Evolutionary conservation across 2,888 invertebrate genomes (phyloP), one percentile per base, ranked within the genome.

Genomic region (Monochamus alternatus): DNA sequence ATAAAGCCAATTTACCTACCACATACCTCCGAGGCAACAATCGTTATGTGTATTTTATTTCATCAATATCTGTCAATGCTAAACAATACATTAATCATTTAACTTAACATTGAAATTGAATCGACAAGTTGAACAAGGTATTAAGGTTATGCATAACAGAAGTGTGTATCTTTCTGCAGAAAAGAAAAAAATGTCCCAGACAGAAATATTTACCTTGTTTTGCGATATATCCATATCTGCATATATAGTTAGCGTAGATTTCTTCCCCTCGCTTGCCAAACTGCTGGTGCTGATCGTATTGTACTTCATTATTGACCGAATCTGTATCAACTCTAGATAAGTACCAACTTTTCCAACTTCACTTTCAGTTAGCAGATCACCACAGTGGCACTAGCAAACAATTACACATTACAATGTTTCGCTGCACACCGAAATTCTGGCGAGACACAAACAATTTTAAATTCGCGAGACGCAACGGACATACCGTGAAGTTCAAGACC

Each of bases 171-270:
- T 69, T 51, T 66, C 71, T 67, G 22, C 55, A 65, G 14, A 4
- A 38, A 62, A 9, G 47, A 9, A 12, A 47, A 55, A 55, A 55
- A 51, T 10, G 38, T 43, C 9, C 44, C 62, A 62, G 31, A 58
- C 32, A 55, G 9, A 31, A 55, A 12, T 65, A 70, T 74, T 85
- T 87, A 92, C 92, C 90, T 92, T 92, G 87, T 92, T 91, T 85
- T 90, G 84, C 77, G 90, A 86, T 84, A 91, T 91, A 82, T 89
- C 89, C 85, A 91, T 89, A 84, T 92, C 91, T 77, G 92, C 91
- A 84, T 92, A 92, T 82, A 93, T 92, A 83, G 93, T 93, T 77
- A 93, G 90, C 77, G 92, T 92, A 62, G 93, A 92, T 84, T 93
- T 92, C 85, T 93, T 93, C 84, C 91, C 92, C 85, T 93, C 93